Evolutionary conservation across 2,113 vertebrate species (phyloP).

Genomic region (Meleagris gallopavo): DNA sequence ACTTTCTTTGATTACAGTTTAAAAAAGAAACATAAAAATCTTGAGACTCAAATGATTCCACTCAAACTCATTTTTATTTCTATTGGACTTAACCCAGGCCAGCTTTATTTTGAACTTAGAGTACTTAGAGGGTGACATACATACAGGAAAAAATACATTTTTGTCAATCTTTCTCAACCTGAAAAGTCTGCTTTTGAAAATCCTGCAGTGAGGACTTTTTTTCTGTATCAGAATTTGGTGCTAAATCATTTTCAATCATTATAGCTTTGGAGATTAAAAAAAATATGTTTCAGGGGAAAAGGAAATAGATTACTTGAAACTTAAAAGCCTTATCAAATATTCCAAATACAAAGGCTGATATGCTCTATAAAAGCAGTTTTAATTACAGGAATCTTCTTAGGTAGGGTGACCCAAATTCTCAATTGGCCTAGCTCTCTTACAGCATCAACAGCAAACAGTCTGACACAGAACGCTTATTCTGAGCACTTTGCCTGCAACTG

Average conservation of each 20-base stretch:
- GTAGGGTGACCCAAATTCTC: conserved; percentile 6
- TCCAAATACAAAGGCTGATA: conserved; percentile 6
- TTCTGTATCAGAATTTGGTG: not conserved
- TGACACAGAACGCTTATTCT: not conserved
- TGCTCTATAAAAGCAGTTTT: not conserved
- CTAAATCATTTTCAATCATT: not conserved
- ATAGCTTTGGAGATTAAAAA: not conserved
- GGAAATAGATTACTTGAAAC: not conserved
- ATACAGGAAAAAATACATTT: not conserved
- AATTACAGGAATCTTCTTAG: conserved; percentile 35
- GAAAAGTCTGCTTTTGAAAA: not conserved
- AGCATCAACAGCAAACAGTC: not conserved
- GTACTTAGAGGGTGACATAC: not conserved
- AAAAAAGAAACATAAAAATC: conserved; percentile 31
- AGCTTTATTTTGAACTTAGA: not conserved
- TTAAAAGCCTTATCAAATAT: not conserved
- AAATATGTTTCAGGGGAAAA: not conserved
- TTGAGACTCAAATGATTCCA: not conserved
- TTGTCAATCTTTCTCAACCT: not conserved
- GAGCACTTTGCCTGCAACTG: not conserved
- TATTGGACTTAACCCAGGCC: not conserved
- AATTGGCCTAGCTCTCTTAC: not conserved
- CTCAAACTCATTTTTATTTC: not conserved
- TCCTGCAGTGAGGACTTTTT: not conserved
- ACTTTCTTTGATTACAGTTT: not conserved